These are phyloP conservation scores for Agrilus planipennis DNA, from an alignment of 1,140 invertebrate genomes.

Conservation along the genomic window DNA sequence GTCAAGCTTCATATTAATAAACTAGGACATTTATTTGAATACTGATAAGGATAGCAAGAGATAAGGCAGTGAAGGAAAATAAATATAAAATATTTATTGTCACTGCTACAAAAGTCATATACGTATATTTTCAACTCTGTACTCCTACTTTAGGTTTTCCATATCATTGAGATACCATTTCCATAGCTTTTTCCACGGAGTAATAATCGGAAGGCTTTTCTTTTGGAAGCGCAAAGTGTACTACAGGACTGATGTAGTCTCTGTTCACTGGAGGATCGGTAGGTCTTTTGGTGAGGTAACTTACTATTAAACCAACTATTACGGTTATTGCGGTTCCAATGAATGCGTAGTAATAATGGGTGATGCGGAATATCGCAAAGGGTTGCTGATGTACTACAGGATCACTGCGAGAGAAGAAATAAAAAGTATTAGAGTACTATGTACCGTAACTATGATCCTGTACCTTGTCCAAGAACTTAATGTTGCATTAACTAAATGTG, in stretches of 20 bases:
- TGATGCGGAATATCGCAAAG: slow-evolving; percentile 20
- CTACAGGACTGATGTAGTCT: slow-evolving; percentile 22
- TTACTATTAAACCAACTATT: slow-evolving; percentile 22
- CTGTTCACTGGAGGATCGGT: slow-evolving; percentile 17
- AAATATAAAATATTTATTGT: no score
- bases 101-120: no score
- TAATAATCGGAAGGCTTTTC: no score
- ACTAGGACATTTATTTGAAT: no score
- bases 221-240: slow-evolving; percentile 16
- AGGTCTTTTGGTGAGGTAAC: slow-evolving; percentile 21
- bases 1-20: no score
- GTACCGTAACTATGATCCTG: not conserved
- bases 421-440: not conserved
- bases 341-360: slow-evolving; percentile 28
- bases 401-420: slow-evolving; percentile 1
- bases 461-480: no score
- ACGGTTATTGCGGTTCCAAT: slow-evolving; percentile 20
- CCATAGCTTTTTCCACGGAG: no score
- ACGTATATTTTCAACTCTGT: no score
- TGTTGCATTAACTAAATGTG: slow-evolving; percentile 2
- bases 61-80: no score
- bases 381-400: slow-evolving; percentile 2
- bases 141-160: no score
- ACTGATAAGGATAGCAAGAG: no score
- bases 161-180: no score